A percentile compares a stretch with the other conserved stretches of the same genome.
These are phyloP conservation scores for Myopa testacea DNA, from an alignment of 2,888 invertebrate species.

Conservation along the genomic window DNA sequence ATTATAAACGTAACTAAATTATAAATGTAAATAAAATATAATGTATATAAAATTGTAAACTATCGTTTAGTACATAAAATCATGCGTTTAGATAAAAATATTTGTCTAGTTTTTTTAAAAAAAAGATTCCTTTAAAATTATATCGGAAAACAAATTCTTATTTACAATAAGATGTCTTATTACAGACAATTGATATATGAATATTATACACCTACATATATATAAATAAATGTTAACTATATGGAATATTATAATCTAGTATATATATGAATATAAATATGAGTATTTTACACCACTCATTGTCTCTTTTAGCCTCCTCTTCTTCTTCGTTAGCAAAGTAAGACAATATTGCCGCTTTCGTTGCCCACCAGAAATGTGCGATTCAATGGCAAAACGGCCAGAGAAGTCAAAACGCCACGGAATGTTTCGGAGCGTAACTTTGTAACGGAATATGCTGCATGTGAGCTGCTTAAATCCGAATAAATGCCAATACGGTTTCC, in stretches of 20 bases:
- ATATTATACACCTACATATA: neutral
- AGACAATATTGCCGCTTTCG: slow-evolving; percentile 87
- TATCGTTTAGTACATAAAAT: neutral
- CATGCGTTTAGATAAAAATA: neutral
- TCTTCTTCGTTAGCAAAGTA: slow-evolving; percentile 77
- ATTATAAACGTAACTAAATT: neutral
- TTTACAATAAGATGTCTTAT: neutral
- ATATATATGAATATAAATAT: neutral
- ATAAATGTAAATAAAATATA: too few relatives aligned
- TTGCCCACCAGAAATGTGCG: slow-evolving; percentile 89
- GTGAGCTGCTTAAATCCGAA: slow-evolving; percentile 74
- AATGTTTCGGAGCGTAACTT: slow-evolving; percentile 90
- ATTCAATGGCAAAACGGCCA: slow-evolving; percentile 91
- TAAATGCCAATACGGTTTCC: slow-evolving; percentile 93
- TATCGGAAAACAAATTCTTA: neutral
- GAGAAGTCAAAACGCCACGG: slow-evolving; percentile 89
- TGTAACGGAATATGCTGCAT: slow-evolving; percentile 84
- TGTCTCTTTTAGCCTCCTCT: neutral
- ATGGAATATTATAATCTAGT: too few relatives aligned
- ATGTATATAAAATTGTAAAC: neutral
- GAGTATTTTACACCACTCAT: neutral
- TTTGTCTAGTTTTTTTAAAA: neutral
- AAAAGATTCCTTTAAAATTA: neutral
- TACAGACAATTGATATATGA: neutral
- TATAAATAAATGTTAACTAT: too few relatives aligned